Conservation (phyloP, 2,797 vertebrate genomes). For the Rhyacichthys aspro region DNA sequence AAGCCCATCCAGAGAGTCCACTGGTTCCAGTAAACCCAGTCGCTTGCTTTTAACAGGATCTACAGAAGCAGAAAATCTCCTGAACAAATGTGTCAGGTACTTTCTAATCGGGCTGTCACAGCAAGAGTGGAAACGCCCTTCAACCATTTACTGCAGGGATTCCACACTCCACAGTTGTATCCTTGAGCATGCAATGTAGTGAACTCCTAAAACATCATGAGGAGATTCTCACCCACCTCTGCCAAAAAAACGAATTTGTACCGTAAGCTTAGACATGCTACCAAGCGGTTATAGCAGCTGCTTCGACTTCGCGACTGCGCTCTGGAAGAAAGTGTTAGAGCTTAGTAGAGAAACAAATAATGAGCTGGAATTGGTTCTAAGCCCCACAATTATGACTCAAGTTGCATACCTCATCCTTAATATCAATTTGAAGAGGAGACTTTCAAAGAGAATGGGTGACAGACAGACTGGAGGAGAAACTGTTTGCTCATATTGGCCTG, state of each 20-base stretch:
- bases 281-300: not conserved
- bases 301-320: slow-evolving; percentile 33
- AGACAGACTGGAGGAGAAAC: slow-evolving; percentile 40
- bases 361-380: slow-evolving; percentile 46
- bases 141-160: not conserved
- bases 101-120: slow-evolving; percentile 49
- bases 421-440: slow-evolving; percentile 58
- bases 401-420: slow-evolving; percentile 52
- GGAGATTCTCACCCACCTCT: not conserved
- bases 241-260: slow-evolving; percentile 7
- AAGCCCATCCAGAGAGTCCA: slow-evolving; percentile 16
- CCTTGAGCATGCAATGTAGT: slow-evolving; percentile 28
- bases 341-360: slow-evolving; percentile 53
- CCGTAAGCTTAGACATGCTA: slow-evolving; percentile 12
- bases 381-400: slow-evolving; percentile 40
- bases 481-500: slow-evolving; percentile 45
- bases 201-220: slow-evolving; percentile 21
- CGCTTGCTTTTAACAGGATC: slow-evolving; percentile 49
- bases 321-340: too few species aligned
- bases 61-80: slow-evolving; percentile 51
- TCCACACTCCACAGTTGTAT: slow-evolving; percentile 23
- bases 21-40: slow-evolving; percentile 38
- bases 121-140: slow-evolving; percentile 29
- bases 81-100: slow-evolving; percentile 46
- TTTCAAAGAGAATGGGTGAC: slow-evolving; percentile 40